Conservation (phyloP, 2,888 invertebrate genomes). For the Pristionchus fissidentatus region DNA sequence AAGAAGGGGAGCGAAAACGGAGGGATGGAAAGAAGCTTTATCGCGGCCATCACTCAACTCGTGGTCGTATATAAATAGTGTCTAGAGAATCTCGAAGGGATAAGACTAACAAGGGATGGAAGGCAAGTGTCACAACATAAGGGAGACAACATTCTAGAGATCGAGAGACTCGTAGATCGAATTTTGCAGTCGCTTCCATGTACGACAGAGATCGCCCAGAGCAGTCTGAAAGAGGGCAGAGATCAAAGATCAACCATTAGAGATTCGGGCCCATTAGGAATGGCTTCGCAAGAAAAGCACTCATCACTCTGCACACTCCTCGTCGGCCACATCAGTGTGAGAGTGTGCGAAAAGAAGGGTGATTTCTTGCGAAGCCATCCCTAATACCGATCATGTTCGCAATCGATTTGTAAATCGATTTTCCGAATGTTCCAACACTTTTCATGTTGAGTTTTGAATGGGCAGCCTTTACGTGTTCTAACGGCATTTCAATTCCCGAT, state of each 20-base stretch:
- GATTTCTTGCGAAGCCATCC: too few species aligned
- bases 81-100: background rate
- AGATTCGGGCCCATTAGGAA: too few species aligned
- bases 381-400: too few species aligned
- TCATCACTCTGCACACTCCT: background rate
- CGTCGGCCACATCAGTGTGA: too few species aligned
- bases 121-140: conserved; percentile 6
- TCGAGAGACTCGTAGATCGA: conserved; percentile 36
- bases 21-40: conserved; percentile 19
- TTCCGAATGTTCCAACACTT: too few species aligned
- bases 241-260: background rate
- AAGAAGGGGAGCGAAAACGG: background rate
- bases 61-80: too few species aligned
- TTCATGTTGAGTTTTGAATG: background rate
- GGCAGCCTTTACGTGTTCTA: too few species aligned
- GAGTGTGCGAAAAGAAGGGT: too few species aligned
- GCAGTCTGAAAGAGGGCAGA: conserved; percentile 16
- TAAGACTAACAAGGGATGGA: background rate
- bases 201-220: conserved; percentile 46
- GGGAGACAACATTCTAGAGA: conserved; percentile 11
- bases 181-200: conserved; percentile 30
- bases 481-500: too few species aligned
- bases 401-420: too few species aligned
- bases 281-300: too few species aligned
- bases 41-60: too few species aligned